Conservation (phyloP, 2,888 invertebrate species). For the Bellardia bayeri region DNA sequence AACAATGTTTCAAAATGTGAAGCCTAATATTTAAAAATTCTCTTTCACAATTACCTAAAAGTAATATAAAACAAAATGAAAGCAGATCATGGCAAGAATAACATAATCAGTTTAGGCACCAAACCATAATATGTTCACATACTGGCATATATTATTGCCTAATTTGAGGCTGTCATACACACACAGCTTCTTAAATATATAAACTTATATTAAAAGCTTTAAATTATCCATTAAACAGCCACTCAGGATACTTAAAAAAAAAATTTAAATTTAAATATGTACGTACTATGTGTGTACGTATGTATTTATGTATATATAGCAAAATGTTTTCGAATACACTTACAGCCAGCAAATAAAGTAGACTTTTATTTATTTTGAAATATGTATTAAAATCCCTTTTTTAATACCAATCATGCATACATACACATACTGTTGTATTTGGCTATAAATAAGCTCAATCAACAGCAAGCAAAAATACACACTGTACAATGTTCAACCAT, state of each 20-base stretch:
- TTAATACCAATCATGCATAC: slow-evolving; percentile 25
- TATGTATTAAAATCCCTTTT: slow-evolving; percentile 53
- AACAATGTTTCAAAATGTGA: too few relatives aligned
- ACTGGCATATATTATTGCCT: slow-evolving; percentile 42
- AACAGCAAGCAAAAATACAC: background rate
- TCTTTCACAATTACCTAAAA: background rate
- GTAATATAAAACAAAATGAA: background rate
- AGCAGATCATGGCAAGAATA: background rate
- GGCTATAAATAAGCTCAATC: slow-evolving; percentile 63
- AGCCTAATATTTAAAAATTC: slow-evolving; percentile 14
- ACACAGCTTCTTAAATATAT: background rate
- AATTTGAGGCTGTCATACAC: slow-evolving; percentile 49
- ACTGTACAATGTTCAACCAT: slow-evolving; percentile 11
- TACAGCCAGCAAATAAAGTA: background rate
- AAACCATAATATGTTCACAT: background rate
- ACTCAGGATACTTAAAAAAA: slow-evolving; percentile 22
- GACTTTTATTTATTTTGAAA: slow-evolving; percentile 25
- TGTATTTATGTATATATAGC: background rate
- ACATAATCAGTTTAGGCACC: slow-evolving; percentile 27
- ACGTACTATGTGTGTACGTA: background rate
- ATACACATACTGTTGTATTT: background rate
- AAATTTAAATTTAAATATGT: background rate
- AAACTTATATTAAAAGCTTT: slow-evolving; percentile 51
- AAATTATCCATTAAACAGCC: slow-evolving; percentile 60
- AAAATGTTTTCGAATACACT: background rate